phyloP scores from a whole-genome alignment of 1,140 invertebrate genomes.

The Schmidtea mediterranea region DNA sequence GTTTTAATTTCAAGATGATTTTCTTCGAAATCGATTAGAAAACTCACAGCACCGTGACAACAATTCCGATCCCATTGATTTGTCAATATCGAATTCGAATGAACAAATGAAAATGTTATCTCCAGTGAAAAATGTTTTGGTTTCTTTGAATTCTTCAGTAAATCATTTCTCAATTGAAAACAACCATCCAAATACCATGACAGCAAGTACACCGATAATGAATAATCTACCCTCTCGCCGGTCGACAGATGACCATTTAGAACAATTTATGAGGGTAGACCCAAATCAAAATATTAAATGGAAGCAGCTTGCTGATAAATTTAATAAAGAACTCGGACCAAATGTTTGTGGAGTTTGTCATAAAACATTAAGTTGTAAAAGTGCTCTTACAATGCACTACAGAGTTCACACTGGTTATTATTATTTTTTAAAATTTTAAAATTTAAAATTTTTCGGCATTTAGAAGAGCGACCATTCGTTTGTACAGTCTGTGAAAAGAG shows the following conservation, averaged over 20 bases:
- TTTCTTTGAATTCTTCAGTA: too few relatives aligned
- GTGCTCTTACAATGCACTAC: slow-evolving; percentile 6
- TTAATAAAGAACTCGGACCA: neutral
- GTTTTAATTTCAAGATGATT: too few relatives aligned
- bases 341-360: slow-evolving; percentile 4
- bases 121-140: too few relatives aligned
- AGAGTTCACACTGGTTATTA: slow-evolving; percentile 3
- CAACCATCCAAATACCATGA: too few relatives aligned
- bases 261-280: slow-evolving; percentile 5
- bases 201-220: too few relatives aligned
- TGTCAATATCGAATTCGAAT: too few relatives aligned
- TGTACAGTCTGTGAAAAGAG: slow-evolving; percentile 5
- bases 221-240: neutral
- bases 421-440: neutral
- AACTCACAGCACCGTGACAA: too few relatives aligned
- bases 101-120: too few relatives aligned
- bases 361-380: slow-evolving; percentile 4
- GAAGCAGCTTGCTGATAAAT: slow-evolving; percentile 1
- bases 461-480: slow-evolving; percentile 4
- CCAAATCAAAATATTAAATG: slow-evolving; percentile 4
- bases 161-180: too few relatives aligned
- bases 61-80: too few relatives aligned
- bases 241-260: slow-evolving; percentile 1
- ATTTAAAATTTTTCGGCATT: neutral
- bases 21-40: too few relatives aligned